Evolutionary conservation across 2,888 invertebrate genomes (phyloP), one percentile per base, ranked within the genome.

Genomic region (Hydraecia micacea): DNA sequence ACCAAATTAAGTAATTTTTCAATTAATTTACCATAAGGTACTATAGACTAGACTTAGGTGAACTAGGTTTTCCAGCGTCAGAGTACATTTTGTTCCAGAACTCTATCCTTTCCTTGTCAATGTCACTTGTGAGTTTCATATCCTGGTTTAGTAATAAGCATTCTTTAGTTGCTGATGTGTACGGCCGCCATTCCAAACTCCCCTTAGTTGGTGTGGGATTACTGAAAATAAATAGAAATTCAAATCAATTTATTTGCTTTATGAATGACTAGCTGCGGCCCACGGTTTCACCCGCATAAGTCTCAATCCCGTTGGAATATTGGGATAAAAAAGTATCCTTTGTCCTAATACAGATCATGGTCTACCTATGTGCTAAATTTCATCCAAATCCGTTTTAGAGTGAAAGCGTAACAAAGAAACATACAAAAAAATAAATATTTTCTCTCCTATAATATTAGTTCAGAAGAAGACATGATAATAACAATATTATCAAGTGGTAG

Each of bases 81-180:
- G 85, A 92, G 77, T 97, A 97, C 49, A 97, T 78, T 76, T 92
- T 90, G 66, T 95, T 92, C 97, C 97, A 97, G 28, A 97, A 94
- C 2, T 92, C 91, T 0, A 95, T 82, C 52, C 95, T 92, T 0
- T 94, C 93, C 46, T 88, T 87, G n/a, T 95, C 90, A 3, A 95
- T 86, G 55, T 91, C 89, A 2, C 88, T 87, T 9, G 92, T 92
- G 86, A 94, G 87, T 9, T 91, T 88, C 46, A 93, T 87, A 2
- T 91, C 86, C 21, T 93, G 86, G 70, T 94, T 91, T 6, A 97
- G 92, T 18, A 92, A 89, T 70, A 97, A 85, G 72, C 94, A 97
- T 76, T 95, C 94, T 80, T 92, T 93, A 0, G 82, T 87, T 0
- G 86, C 55, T 4, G 86, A 63, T 0, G 90, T 91, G 81, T 91